Conservation (phyloP, 2,888 invertebrate species). For the Acanthosoma haemorrhoidale region DNA sequence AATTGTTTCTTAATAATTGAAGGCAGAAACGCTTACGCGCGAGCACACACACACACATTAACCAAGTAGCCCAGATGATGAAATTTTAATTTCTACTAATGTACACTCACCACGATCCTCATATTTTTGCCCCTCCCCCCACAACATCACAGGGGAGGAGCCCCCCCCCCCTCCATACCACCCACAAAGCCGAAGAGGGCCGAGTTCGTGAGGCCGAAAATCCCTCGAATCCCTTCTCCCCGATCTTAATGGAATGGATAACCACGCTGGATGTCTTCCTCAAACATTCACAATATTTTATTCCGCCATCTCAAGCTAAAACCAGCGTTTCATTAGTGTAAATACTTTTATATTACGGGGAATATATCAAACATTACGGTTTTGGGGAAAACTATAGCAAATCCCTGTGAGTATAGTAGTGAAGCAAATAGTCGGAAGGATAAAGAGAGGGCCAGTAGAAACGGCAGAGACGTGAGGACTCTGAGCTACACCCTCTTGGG, state of each 20-base stretch:
- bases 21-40: background rate
- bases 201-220: background rate
- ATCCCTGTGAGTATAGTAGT: too few relatives aligned
- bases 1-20: conserved; percentile 28
- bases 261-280: background rate
- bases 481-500: too few relatives aligned
- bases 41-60: background rate
- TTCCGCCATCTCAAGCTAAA: too few relatives aligned
- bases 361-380: too few relatives aligned
- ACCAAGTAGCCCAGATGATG: background rate
- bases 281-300: background rate
- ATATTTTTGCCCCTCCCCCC: conserved; percentile 10
- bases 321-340: too few relatives aligned
- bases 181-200: background rate
- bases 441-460: too few relatives aligned
- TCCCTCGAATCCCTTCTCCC: background rate
- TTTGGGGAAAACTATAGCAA: too few relatives aligned
- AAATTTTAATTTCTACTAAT: conserved; percentile 27
- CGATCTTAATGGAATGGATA: conserved; percentile 5
- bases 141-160: too few relatives aligned
- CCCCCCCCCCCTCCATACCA: too few relatives aligned
- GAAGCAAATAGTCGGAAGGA: too few relatives aligned
- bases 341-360: too few relatives aligned
- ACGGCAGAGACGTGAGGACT: too few relatives aligned
- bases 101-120: background rate